Evolutionary conservation across 2,113 vertebrate genomes (phyloP), one percentile per base, ranked within the genome.

Genomic region (Pterocles burchelli): DNA sequence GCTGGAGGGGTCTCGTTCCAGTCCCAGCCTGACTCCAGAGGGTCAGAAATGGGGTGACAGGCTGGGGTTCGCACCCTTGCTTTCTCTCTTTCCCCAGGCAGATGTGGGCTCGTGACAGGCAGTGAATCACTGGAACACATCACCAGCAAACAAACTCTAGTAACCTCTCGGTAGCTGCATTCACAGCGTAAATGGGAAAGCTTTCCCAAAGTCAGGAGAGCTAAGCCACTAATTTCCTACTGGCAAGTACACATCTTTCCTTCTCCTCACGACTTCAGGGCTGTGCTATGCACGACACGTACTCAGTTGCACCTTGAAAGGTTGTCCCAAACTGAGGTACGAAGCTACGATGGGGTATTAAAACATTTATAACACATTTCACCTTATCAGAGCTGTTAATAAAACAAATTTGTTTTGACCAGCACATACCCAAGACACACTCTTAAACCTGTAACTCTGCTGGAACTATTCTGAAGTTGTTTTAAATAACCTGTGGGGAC

Each of bases 91-190:
- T 72, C 41, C 19, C 15, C 41, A 57, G 85, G 31, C 72, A 80
- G 79, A 88, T 18, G 10, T 49, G 41, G 48, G n/a, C 90, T 87
- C 14, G 2, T 88, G 91, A 93, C 1, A 1, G 74, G 24, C 10
- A 3, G 72, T 95, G 93, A 93, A 72, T 96, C 95, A 96, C 88
- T 24, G 75, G 68, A 59, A 65, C 85, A 45, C 61, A 19, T 95
- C 92, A 95, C 24, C 68, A 28, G 73, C 91, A 68, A 76, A 90
- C 82, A 87, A 96, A 91, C 92, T 85, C 76, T 7, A 93, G 95
- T 96, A 96, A 96, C 95, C 93, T 88, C 80, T 67, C 4, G 0
- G 48, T 19, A 54, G 78, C 77, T 68, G 71, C 33, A 17, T 49
- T 93, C 77, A 25, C 45, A 0, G 8, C 3, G 11, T 34, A 41